These are phyloP conservation scores for Chinchilla lanigera DNA, from an alignment of 2,113 vertebrate species.

Conservation along the genomic window DNA sequence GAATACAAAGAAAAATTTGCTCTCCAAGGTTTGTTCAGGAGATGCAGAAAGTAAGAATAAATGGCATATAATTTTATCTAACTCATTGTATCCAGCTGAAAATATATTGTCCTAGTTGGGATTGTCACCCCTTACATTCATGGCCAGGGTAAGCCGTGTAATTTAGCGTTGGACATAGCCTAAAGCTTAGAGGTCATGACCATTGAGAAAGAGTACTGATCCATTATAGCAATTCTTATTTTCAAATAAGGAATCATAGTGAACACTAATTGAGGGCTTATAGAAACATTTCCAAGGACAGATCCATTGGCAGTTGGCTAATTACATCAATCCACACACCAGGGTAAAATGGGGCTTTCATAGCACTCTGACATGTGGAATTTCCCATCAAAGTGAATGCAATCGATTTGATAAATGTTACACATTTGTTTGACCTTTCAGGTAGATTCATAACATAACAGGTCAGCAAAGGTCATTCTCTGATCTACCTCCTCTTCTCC, in stretches of 20 bases:
- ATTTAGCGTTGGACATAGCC: background rate
- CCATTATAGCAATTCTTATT: slow-evolving; percentile 5
- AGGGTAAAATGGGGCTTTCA: background rate
- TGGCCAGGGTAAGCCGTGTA: background rate
- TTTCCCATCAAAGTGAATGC: slow-evolving; percentile 55
- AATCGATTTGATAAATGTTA: slow-evolving; percentile 64
- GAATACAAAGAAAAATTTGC: slow-evolving; percentile 36
- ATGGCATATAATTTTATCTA: slow-evolving; percentile 35
- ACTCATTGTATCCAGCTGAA: slow-evolving; percentile 45
- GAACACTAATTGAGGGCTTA: background rate
- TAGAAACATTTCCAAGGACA: background rate
- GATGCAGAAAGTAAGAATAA: background rate
- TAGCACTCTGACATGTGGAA: background rate
- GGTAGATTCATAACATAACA: slow-evolving; percentile 58
- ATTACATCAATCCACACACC: background rate
- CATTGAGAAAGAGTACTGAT: background rate
- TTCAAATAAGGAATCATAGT: slow-evolving; percentile 31
- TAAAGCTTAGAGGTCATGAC: background rate
- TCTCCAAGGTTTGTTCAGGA: slow-evolving; percentile 25
- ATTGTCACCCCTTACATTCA: background rate
- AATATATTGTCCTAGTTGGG: background rate
- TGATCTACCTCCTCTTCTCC: background rate
- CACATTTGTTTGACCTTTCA: slow-evolving; percentile 65
- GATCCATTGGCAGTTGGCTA: background rate
- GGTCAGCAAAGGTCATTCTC: slow-evolving; percentile 66